Evolutionary conservation across 2,888 invertebrate species (phyloP), one percentile per base, ranked within the genome.

Genomic region (Drosophila fulvimacula): DNA sequence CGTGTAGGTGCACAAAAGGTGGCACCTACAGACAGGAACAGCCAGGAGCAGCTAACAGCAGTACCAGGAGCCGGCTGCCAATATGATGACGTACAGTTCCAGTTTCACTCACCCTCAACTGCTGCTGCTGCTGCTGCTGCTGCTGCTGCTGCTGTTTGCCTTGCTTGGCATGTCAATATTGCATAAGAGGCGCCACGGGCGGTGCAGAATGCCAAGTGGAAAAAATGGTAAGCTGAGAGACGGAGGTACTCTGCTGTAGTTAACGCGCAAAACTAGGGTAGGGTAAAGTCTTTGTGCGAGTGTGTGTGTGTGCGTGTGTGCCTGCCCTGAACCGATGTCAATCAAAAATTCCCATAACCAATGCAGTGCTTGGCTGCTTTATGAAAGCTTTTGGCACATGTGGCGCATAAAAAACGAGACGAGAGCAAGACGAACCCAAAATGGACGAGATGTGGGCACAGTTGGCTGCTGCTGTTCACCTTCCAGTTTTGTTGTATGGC

Each of bases 271-370:
- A 75, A 70, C 68, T 77, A 34, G 36, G 51, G 49, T n/a, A 13
- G 36, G 58, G 72, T 30, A 21, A n/a, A 17, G 42, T 30, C 17
- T 24, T 21, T 55, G 30, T 30, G 27, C 7, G 27, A 13, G 21
- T n/a, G 27, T 30, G 27, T n/a, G 21, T n/a, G 32, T 30, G 17
- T 42, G 24, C 39, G 27, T 58, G 19, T 36, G 71, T 51, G 56
- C 52, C 60, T 66, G 64, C 56, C 72, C 81, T 70, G 77, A 88
- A 81, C 88, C 88, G 84, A 84, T 90, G 89, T 90, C 89, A 90
- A 90, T 90, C 90, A 90, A 90, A 88, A 90, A 89, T 90, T 89
- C 86, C 84, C 88, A 82, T 83, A 88, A 77, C 88, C 84, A 81
- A 89, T 84, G 89, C 89, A 81, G 77, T 66, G 57, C 55, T 58